Evolutionary conservation across 30 jellyfish, hydroid and myxozoan species (phyloP), one percentile per base, ranked within the genome.

Genomic region (Chrysaora quinquecirrha): DNA sequence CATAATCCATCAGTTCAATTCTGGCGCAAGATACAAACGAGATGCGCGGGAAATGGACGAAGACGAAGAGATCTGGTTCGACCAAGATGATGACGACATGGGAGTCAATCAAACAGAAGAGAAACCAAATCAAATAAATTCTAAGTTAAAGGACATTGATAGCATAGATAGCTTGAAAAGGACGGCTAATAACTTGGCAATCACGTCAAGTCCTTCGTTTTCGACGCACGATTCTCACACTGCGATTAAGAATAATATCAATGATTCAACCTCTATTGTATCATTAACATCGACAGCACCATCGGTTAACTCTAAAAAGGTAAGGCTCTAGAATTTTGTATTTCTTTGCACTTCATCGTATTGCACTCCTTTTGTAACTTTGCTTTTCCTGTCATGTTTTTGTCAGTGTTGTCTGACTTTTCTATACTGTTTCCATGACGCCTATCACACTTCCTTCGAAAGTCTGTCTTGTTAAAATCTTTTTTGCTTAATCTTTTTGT

Each of bases 11-110:
- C 32, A 63, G 30, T 76, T 20, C 6, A 52, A 12, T 10, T 6
- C 54, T 6, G 63, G 49, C 74, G 30, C 93, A 30, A 86, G 99
- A 24, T 82, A 48, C 60, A 80, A 82, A 27, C 87, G 99, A 62
- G 99, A 94, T 48, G 99, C 92, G 34, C 89, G 99, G 9, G 96
- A 77, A 14, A 27, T 94, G 43, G 99, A 94, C 67, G 97, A 87
- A 58, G 96, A 94, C 77, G 99, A 94, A 78, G 99, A 94, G 95
- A 88, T 50, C 27, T 94, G 96, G 96, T 94, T 94, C 75, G 97
- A 82, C 67, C 34, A 90, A 29, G 99, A 94, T 24, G 99, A 94
- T 64, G 99, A 94, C 10, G 76, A 61, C 4, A 43, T 34, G 28
- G 48, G 80, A 20, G 49, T 79, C 27, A 62, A 75, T 10, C 91